Evolutionary conservation across 2,113 vertebrate genomes (phyloP).

Genomic region (Chrysemys picta): DNA sequence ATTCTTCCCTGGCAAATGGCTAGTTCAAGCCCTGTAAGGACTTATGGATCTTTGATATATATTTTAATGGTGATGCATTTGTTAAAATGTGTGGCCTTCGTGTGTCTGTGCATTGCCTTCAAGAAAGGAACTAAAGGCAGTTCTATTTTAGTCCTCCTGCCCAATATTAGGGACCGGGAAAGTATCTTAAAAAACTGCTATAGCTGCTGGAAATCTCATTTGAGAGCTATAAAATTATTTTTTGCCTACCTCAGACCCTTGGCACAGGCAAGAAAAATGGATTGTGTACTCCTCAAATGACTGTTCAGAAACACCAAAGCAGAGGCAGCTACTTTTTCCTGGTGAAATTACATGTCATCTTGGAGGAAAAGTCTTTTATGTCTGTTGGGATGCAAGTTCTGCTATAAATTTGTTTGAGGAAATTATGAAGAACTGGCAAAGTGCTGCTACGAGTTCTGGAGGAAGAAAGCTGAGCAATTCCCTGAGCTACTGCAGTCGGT

Average conservation of each 20-base stretch:
- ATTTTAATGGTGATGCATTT: background rate
- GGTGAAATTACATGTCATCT: background rate
- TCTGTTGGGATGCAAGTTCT: background rate
- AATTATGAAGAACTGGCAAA: background rate
- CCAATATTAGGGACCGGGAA: background rate
- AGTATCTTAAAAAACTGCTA: background rate
- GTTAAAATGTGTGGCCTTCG: background rate
- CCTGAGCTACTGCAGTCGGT: background rate
- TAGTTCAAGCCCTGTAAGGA: background rate
- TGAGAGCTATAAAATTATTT: background rate
- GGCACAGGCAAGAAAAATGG: background rate
- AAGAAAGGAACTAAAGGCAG: background rate
- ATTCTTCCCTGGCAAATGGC: background rate
- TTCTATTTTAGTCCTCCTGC: background rate
- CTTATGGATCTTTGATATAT: background rate
- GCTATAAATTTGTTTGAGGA: slow-evolving; percentile 10
- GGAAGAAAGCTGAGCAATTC: background rate
- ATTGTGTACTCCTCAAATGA: background rate
- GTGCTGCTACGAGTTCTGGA: background rate
- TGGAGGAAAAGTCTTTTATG: slow-evolving; percentile 16
- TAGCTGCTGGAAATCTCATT: background rate
- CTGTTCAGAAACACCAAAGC: background rate
- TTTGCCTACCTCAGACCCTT: background rate
- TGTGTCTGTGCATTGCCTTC: background rate
- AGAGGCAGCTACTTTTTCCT: background rate